A percentile compares a stretch with the other conserved stretches of the same genome.
phyloP scores from a whole-genome alignment of 2,888 invertebrate genomes.

The Phalangium opilio region DNA sequence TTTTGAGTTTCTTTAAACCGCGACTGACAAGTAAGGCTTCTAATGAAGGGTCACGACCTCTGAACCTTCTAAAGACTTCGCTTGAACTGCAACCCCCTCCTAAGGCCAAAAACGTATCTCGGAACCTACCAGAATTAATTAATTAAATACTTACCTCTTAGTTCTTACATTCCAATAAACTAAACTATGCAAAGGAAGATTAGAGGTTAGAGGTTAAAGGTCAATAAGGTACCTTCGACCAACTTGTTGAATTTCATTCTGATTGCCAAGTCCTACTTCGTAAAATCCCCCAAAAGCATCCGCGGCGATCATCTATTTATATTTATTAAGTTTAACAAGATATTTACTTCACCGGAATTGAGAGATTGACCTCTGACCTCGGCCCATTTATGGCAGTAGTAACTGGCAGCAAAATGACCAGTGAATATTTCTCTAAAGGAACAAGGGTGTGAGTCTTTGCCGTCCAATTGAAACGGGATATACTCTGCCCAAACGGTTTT shows the following conservation, averaged over 20 bases:
- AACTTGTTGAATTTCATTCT: slow-evolving; percentile 24
- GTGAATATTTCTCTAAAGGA: slow-evolving; percentile 68
- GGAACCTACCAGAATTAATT: slow-evolving; percentile 8
- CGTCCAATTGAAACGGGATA: slow-evolving; percentile 55
- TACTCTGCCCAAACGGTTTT: slow-evolving; percentile 64
- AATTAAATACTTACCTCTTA: neutral
- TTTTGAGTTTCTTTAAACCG: neutral
- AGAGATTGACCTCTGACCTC: slow-evolving; percentile 27
- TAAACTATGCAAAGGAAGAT: no score
- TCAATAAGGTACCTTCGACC: slow-evolving; percentile 16
- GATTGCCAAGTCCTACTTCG: slow-evolving; percentile 39
- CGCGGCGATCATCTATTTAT: slow-evolving; percentile 71
- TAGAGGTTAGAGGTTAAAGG: no score
- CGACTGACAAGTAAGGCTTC: slow-evolving; percentile 48
- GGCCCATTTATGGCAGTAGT: slow-evolving; percentile 71
- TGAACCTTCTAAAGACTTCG: slow-evolving; percentile 75
- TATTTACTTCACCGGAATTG: slow-evolving; percentile 3
- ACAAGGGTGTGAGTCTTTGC: slow-evolving; percentile 67
- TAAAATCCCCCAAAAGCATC: slow-evolving; percentile 75
- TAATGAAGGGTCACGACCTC: slow-evolving; percentile 78
- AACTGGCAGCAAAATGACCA: slow-evolving; percentile 69
- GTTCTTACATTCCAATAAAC: neutral
- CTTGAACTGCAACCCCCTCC: slow-evolving; percentile 67
- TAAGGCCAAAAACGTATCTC: slow-evolving; percentile 46
- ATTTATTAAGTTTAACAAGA: no score